Conservation (phyloP, 1,140 invertebrate species). For the Saccostrea echinata region DNA sequence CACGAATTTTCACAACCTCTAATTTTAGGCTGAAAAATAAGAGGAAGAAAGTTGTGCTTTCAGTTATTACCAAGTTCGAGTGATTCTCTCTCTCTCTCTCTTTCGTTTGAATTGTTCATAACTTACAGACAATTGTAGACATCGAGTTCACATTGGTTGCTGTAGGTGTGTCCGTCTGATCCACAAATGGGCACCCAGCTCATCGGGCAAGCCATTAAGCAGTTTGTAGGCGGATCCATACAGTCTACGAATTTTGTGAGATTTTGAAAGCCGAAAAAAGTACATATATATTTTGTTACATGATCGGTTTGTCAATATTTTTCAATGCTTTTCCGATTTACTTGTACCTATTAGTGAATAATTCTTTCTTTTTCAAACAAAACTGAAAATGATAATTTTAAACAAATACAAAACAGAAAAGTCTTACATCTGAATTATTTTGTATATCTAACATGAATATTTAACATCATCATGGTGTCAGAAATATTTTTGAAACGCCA, state of each 20-base stretch:
- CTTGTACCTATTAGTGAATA: no score
- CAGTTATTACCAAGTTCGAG: no score
- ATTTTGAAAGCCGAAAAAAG: background rate
- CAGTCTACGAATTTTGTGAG: background rate
- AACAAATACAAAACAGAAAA: no score
- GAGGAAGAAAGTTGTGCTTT: background rate
- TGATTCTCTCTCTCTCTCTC: no score
- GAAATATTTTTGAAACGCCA: no score
- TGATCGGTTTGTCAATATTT: no score
- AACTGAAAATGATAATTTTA: no score
- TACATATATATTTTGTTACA: background rate
- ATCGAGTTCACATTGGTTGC: slow-evolving; percentile 32
- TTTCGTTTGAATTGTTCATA: background rate
- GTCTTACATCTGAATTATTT: no score
- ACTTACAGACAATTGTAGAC: slow-evolving; percentile 29
- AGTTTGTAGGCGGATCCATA: background rate
- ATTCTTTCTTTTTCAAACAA: no score
- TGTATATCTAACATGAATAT: no score
- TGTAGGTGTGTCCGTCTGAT: slow-evolving; percentile 39
- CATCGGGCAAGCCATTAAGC: slow-evolving; percentile 15
- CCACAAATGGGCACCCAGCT: slow-evolving; percentile 21
- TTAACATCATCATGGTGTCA: no score
- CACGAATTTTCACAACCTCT: background rate
- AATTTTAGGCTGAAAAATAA: background rate
- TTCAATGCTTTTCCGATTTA: no score